Conservation (phyloP, 2,113 vertebrate species). For the Polyodon spathula region DNA sequence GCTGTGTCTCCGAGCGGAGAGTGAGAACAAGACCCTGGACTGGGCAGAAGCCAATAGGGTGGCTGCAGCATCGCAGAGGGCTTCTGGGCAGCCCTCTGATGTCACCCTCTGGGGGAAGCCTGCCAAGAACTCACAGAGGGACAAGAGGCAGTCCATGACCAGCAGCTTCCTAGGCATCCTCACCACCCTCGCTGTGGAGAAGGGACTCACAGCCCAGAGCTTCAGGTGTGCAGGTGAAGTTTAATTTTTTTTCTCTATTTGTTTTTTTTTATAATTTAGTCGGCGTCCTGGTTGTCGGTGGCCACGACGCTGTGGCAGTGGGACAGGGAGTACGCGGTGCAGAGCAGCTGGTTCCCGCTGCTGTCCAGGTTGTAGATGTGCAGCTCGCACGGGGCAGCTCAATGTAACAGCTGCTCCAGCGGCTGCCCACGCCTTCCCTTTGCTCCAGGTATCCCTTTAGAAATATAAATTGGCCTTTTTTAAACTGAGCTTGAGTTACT, state of each 20-base stretch:
- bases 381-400: slow-evolving; percentile 79
- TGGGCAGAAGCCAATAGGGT: slow-evolving; percentile 78
- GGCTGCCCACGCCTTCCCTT: slow-evolving; percentile 69
- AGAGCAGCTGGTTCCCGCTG: slow-evolving; percentile 78
- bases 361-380: slow-evolving; percentile 78
- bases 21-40: slow-evolving; percentile 66
- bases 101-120: slow-evolving; percentile 62
- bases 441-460: slow-evolving; percentile 83
- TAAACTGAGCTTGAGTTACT: slow-evolving; percentile 10
- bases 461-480: slow-evolving; percentile 29
- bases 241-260: not conserved
- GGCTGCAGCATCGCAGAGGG: slow-evolving; percentile 53
- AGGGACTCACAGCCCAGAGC: slow-evolving; percentile 90
- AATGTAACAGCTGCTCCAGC: slow-evolving; percentile 77
- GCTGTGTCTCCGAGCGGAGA: slow-evolving; percentile 74
- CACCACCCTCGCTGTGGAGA: slow-evolving; percentile 84
- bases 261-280: slow-evolving; percentile 1
- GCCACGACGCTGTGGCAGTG: slow-evolving; percentile 79
- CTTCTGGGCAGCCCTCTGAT: slow-evolving; percentile 35
- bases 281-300: slow-evolving; percentile 57
- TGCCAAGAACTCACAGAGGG: slow-evolving; percentile 51
- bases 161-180: slow-evolving; percentile 94
- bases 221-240: slow-evolving; percentile 92
- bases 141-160: slow-evolving; percentile 86
- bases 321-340: slow-evolving; percentile 69